Evolutionary conservation across 2,113 vertebrate species (phyloP).

Genomic region (Potamarius usumacintae): DNA sequence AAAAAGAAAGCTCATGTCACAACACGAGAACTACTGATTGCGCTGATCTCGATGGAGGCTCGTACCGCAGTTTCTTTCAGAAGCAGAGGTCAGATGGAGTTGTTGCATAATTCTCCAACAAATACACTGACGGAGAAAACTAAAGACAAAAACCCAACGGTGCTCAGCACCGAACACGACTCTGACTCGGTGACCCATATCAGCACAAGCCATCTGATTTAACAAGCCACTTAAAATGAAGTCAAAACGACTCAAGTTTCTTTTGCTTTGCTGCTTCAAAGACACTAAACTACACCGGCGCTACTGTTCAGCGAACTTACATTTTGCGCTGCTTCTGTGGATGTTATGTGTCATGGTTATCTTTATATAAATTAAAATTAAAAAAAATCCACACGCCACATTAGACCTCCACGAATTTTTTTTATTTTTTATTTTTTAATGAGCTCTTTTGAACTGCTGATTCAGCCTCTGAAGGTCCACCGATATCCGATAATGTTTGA

Average conservation of each 20-base stretch:
- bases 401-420: no score
- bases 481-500: not conserved
- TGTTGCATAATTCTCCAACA: conserved; percentile 43
- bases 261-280: conserved; percentile 34
- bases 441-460: not conserved
- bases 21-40: not conserved
- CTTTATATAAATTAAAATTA: no score
- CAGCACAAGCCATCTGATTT: conserved; percentile 43
- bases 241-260: conserved; percentile 39
- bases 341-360: no score
- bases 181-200: conserved; percentile 42
- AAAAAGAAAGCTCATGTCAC: not conserved
- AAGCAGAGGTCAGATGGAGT: conserved; percentile 33
- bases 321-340: not conserved
- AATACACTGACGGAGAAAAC: no score
- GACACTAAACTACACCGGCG: not conserved
- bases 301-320: conserved; percentile 1
- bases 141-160: not conserved
- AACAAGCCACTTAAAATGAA: conserved; percentile 25
- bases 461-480: not conserved
- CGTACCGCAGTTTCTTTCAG: not conserved
- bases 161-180: conserved; percentile 19
- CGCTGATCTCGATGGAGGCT: not conserved
- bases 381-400: no score
- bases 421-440: not conserved